Evolutionary conservation across 2,113 vertebrate species (phyloP).

Genomic region (Plotosus lineatus): DNA sequence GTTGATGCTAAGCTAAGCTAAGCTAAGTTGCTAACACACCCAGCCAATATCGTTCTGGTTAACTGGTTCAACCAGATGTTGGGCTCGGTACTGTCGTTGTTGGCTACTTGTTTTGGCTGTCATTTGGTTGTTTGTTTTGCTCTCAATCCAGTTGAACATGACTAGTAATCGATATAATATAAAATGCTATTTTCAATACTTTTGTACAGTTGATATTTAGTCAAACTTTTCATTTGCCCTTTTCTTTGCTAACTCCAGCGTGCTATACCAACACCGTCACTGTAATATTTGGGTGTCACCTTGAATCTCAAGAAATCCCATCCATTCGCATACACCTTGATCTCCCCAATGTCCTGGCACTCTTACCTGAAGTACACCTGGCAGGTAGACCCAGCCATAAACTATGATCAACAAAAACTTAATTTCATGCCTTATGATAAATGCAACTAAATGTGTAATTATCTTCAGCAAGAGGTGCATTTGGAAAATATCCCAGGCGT

Average conservation of each 20-base stretch:
- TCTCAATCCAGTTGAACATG: neutral
- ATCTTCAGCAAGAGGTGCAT: neutral
- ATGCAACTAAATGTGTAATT: too few relatives aligned
- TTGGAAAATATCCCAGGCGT: neutral
- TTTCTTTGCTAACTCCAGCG: neutral
- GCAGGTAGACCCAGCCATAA: neutral
- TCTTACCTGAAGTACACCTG: neutral
- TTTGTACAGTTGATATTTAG: neutral
- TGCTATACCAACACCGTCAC: neutral
- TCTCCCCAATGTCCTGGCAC: neutral
- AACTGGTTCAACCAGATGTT: neutral
- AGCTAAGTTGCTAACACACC: neutral
- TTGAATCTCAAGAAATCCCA: neutral
- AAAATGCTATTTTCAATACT: neutral
- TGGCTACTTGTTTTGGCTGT: neutral
- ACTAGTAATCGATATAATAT: neutral
- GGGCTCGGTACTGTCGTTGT: too few relatives aligned
- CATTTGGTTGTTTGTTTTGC: neutral
- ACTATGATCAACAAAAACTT: neutral
- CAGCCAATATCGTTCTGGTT: neutral
- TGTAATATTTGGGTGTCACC: too few relatives aligned
- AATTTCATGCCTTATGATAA: neutral
- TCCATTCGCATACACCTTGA: too few relatives aligned
- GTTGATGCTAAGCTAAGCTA: slow-evolving; percentile 29
- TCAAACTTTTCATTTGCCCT: neutral